Evolutionary conservation across 2,113 vertebrate species (phyloP).

Genomic region (Plestiodon gilberti): DNA sequence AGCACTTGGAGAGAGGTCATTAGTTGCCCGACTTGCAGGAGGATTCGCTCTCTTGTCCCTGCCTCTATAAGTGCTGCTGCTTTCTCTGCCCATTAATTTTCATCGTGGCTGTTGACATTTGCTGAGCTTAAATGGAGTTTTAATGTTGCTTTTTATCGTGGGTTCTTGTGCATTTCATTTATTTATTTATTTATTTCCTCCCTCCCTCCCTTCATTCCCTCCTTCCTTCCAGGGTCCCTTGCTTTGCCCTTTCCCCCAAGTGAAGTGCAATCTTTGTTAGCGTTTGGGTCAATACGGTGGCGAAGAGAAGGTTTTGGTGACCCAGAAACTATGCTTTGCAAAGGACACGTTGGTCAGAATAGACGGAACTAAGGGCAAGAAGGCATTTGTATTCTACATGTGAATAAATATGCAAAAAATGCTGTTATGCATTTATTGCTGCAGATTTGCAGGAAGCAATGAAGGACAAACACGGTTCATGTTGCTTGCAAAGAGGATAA

Average conservation of each 20-base stretch:
- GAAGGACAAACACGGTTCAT: conserved; percentile 41
- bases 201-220: neutral
- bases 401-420: conserved; percentile 60
- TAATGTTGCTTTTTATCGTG: conserved; percentile 35
- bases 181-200: too few relatives aligned
- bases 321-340: conserved; percentile 68
- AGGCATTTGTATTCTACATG: conserved; percentile 76
- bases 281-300: conserved; percentile 49
- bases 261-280: conserved; percentile 43
- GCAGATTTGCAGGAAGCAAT: conserved; percentile 68
- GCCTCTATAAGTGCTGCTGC: conserved; percentile 63
- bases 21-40: conserved; percentile 73
- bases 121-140: conserved; percentile 41
- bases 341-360: conserved; percentile 52
- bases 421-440: conserved; percentile 71
- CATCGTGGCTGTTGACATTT: conserved; percentile 61
- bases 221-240: neutral
- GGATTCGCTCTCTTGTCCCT: conserved; percentile 51
- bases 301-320: conserved; percentile 55
- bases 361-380: conserved; percentile 54
- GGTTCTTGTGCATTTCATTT: too few relatives aligned
- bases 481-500: conserved; percentile 62
- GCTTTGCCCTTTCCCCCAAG: neutral
- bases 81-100: conserved; percentile 52
- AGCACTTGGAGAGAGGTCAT: conserved; percentile 78